Evolutionary conservation across 1,140 invertebrate species (phyloP), one percentile per base, ranked within the genome.

Genomic region (Pachyrhynchus sulphureomaculatus): DNA sequence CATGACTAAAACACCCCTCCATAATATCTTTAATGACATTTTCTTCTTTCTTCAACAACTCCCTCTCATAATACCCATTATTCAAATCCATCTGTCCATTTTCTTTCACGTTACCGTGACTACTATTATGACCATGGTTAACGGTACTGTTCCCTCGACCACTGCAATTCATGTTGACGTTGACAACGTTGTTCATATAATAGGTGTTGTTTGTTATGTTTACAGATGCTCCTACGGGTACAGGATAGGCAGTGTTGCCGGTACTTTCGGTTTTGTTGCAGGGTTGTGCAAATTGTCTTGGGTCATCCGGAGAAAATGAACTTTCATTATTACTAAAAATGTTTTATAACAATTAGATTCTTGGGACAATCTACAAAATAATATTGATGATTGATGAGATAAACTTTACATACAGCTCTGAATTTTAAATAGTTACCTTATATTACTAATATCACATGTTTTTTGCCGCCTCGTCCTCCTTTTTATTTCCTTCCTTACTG

Each of bases 11-110:
- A 41, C 36, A 53, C 23, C 49, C 41, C 21, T 60, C 57, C 34
- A 68, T 61, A 45, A 65, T 68, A 41, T 67, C 65, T 17, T 47
- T 61, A n/a, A 67, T 55, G 15, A 67, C 51, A 61, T 32, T 59
- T 37, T 62, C 45, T 23, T 68, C 67, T 39, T 68, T 68, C 34
- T 66, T 68, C 6, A 69, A 42, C 8, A 67, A 47, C 2, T 69
- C 65, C 26, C 49, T 65, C 33, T 65, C 62, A 17, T 53, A 64
- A 34, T 60, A 62, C 17, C 65, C 64, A 20, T 59, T 59, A 52
- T 62, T 69, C 26, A 65, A 26, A 15, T 62, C 48, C 36, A 37
- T 4, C 15, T 62, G 32, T 1, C 52, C 52, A n/a, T 48, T 42
- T n/a, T 41, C 45, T 13, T 37, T 47, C 17, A 20, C 15, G 9